Evolutionary conservation across 2,888 invertebrate genomes (phyloP), one percentile per base, ranked within the genome.

Genomic region (Drosophila lacicola): DNA sequence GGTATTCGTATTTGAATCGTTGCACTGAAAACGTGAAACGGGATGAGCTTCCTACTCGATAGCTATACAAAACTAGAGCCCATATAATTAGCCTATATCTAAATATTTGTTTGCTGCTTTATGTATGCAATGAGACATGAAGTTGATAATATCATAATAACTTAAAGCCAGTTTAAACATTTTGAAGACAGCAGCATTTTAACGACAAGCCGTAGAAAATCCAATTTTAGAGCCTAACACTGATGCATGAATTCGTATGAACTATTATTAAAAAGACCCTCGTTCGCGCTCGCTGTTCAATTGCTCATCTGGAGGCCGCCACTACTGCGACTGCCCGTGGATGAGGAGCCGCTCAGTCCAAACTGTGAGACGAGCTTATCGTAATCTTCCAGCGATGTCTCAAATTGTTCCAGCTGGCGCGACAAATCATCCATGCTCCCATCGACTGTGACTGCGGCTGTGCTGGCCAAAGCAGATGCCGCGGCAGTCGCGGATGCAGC

Each of bases 351-450:
- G 34, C 90, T 80, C 46, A 83, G 76, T 19, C 88, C 87, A 9
- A 93, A 87, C 49, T 93, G 92, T 34, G 92, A 92, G 10, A 93
- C 92, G 21, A 93, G 88, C 57, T 91, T 90, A 63, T 93, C 93
- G 67, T 92, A 93, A 73, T 92, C 92, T 54, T 91, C 90, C 19
- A 93, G 80, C 25, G 92, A 92, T 11, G 92, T 92, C 75, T 93
- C 93, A 70, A 93, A 93, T 71, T 92, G 85, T 70, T 93, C 92
- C 77, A 93, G 67, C 62, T 93, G 92, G 56, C 91, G 88, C 4
- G 92, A 92, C 11, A 93, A 80, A 60, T 93, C 93, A 33, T 91
- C 91, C 37, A 92, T 89, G 50, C 79, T 79, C 11, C 67, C 76
- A 39, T 74, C 76, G 21, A 76, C 55, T 34, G 73, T 29, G 29